These are phyloP conservation scores for Ophonus ardosiacus DNA, from an alignment of 2,888 invertebrate genomes.

Conservation along the genomic window DNA sequence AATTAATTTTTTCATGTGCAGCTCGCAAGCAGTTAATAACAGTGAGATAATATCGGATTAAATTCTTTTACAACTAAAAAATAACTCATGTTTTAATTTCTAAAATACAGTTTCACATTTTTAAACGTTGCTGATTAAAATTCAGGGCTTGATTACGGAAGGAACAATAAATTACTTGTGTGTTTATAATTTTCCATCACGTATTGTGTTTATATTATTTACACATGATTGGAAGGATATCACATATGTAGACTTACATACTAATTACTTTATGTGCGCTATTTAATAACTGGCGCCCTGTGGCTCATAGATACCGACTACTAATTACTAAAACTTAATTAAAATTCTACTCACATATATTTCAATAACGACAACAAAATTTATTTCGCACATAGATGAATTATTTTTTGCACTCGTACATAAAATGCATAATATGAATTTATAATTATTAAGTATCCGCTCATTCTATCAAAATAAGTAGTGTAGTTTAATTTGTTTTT, in stretches of 20 bases:
- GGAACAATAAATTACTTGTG: neutral
- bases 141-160: neutral
- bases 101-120: neutral
- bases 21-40: neutral
- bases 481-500: no score
- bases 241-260: neutral
- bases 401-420: no score
- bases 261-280: neutral
- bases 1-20: neutral
- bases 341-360: no score
- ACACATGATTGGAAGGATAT: constrained; percentile 2
- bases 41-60: constrained; percentile 15
- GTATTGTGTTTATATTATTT: constrained; percentile 19
- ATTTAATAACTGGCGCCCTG: neutral
- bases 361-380: no score
- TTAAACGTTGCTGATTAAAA: neutral
- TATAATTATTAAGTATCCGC: no score
- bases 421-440: no score
- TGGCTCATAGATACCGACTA: no score
- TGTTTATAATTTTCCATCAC: constrained; percentile 5
- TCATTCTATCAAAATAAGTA: no score
- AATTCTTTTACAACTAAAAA: neutral
- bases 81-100: constrained; percentile 1
- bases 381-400: no score
- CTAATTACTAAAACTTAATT: no score